Conservation (phyloP, 2,113 vertebrate species). For the Podarcis muralis region DNA sequence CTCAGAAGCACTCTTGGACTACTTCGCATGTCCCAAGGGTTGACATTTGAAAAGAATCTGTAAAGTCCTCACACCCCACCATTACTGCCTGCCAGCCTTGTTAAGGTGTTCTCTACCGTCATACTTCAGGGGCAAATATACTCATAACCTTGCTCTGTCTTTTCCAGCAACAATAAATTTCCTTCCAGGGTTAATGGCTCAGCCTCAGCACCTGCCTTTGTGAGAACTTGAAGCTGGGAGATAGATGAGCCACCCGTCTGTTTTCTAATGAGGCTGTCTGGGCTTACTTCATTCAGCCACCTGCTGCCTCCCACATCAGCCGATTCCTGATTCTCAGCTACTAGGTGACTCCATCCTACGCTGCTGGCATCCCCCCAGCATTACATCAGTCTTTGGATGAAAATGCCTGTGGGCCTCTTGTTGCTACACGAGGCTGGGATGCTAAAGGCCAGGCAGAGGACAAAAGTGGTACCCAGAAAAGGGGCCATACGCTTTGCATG, state of each 20-base stretch:
- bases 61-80: neutral
- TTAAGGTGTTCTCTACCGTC: neutral
- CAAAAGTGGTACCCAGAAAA: neutral
- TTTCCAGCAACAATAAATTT: neutral
- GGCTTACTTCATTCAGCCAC: conserved; percentile 5
- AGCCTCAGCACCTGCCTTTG: neutral
- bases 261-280: conserved; percentile 31
- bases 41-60: neutral
- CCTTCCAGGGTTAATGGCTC: neutral
- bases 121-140: neutral
- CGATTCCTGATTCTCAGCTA: neutral
- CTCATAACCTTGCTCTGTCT: neutral
- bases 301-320: conserved; percentile 2
- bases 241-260: conserved; percentile 17
- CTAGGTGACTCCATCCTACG: neutral
- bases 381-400: neutral
- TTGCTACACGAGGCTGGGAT: neutral
- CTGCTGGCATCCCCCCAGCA: neutral
- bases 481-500: neutral
- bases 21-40: neutral
- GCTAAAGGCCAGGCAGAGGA: neutral
- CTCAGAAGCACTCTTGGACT: neutral
- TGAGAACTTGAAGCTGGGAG: neutral
- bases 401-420: neutral
- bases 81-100: too few relatives aligned